These are phyloP conservation scores for Avahi laniger DNA, from an alignment of 2,797 vertebrate species.

Conservation along the genomic window DNA sequence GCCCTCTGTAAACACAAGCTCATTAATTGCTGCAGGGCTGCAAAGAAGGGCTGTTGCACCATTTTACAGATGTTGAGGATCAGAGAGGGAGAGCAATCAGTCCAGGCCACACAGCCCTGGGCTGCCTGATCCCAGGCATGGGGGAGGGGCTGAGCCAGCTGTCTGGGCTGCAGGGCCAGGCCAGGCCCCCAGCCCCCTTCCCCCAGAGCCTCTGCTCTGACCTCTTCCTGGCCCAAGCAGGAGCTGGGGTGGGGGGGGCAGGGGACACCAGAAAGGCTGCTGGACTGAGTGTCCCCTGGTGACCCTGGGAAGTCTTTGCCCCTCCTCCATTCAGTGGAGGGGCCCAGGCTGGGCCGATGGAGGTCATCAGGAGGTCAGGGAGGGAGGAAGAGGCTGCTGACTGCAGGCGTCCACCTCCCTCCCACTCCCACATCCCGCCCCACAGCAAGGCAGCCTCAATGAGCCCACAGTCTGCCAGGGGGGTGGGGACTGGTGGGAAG, in stretches of 20 bases:
- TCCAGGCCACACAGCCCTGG: not conserved
- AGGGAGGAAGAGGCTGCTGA: not conserved
- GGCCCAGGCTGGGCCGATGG: not conserved
- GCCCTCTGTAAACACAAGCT: not conserved
- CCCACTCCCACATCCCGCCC: too few species aligned
- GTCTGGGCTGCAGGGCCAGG: too few species aligned
- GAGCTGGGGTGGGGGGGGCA: not conserved
- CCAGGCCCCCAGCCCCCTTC: not conserved
- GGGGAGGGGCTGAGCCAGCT: not conserved
- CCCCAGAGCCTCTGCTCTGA: not conserved
- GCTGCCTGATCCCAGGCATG: not conserved
- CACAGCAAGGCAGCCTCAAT: not conserved
- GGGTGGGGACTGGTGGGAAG: not conserved
- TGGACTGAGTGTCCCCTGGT: not conserved
- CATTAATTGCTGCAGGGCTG: not conserved
- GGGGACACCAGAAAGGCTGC: not conserved
- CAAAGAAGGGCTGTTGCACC: not conserved
- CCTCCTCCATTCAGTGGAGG: not conserved
- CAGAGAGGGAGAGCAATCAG: not conserved
- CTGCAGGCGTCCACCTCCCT: not conserved
- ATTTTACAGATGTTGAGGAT: not conserved
- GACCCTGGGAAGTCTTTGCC: not conserved
- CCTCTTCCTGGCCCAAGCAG: not conserved
- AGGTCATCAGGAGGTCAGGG: not conserved
- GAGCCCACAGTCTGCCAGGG: accelerated